phyloP scores from a whole-genome alignment of 37 sponge, comb jelly and placozoan species.

The Ephydatia muelleri region DNA sequence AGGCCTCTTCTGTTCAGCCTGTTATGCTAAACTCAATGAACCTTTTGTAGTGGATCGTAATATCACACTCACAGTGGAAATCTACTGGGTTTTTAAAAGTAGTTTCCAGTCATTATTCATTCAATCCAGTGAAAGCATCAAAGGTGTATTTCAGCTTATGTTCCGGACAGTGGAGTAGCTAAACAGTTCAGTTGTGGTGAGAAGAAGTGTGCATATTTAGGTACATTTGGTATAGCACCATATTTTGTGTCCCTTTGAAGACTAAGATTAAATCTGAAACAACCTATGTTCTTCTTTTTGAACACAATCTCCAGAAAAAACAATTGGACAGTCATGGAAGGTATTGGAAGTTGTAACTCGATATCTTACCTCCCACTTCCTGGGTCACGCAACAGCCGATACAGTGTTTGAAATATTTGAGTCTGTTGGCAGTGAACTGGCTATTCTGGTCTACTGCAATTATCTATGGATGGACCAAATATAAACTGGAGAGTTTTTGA shows the following conservation, averaged over 20 bases:
- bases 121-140: background rate
- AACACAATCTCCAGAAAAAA: background rate
- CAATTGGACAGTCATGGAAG: background rate
- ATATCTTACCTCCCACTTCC: constrained; percentile 1
- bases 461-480: constrained; percentile 1
- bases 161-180: background rate
- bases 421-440: constrained; percentile 1
- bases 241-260: constrained; percentile 1
- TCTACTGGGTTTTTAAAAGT: constrained; percentile 1
- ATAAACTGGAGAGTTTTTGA: background rate
- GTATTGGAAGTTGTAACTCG: background rate
- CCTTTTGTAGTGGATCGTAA: constrained; percentile 1
- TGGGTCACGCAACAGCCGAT: background rate
- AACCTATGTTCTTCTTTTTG: constrained; percentile 1
- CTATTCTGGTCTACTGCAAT: constrained; percentile 1
- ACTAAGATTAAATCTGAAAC: constrained; percentile 1
- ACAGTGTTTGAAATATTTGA: constrained; percentile 1
- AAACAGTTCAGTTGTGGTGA: constrained; percentile 1
- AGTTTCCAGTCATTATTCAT: background rate
- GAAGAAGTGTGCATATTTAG: background rate
- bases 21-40: constrained; percentile 1
- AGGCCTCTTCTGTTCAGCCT: background rate
- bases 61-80: background rate
- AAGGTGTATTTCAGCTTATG: background rate
- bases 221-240: background rate